These are phyloP conservation scores for Microcebus murinus DNA, from an alignment of 2,113 vertebrate species.

Conservation along the genomic window DNA sequence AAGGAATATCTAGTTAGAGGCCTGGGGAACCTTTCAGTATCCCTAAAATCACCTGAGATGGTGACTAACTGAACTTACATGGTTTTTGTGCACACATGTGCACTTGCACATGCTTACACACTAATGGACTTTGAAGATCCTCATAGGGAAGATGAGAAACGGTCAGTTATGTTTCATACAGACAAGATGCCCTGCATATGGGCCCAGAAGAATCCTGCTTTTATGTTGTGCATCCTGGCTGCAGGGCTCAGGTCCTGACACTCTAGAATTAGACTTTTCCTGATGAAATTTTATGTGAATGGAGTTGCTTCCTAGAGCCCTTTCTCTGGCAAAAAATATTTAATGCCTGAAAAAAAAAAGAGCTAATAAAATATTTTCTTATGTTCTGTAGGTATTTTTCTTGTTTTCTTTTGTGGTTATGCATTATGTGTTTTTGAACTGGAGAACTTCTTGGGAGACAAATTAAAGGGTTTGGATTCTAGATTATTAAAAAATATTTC, in stretches of 20 bases:
- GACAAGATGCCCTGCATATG: not conserved
- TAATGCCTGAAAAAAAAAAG: not conserved
- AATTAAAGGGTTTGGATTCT: not conserved
- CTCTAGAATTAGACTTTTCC: not conserved
- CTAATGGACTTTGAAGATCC: not conserved
- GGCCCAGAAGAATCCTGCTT: not conserved
- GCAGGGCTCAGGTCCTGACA: not conserved
- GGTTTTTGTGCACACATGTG: not conserved
- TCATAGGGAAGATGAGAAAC: not conserved
- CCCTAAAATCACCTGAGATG: not conserved
- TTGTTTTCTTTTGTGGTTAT: not conserved
- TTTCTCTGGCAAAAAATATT: not conserved
- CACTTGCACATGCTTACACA: too few species aligned
- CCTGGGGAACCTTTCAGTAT: not conserved
- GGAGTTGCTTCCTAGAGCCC: not conserved
- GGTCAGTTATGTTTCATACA: not conserved
- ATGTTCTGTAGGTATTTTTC: constrained; percentile 13
- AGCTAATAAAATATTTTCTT: not conserved
- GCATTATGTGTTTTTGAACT: not conserved
- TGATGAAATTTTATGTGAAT: not conserved
- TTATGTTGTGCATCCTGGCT: not conserved
- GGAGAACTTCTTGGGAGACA: not conserved
- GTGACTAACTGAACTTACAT: not conserved
- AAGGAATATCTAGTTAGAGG: not conserved
- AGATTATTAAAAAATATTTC: not conserved